Percentiles rank a stretch among this genome's conserved stretches.
phyloP scores from a whole-genome alignment of 1,140 invertebrate species.

The Achroia grisella region DNA sequence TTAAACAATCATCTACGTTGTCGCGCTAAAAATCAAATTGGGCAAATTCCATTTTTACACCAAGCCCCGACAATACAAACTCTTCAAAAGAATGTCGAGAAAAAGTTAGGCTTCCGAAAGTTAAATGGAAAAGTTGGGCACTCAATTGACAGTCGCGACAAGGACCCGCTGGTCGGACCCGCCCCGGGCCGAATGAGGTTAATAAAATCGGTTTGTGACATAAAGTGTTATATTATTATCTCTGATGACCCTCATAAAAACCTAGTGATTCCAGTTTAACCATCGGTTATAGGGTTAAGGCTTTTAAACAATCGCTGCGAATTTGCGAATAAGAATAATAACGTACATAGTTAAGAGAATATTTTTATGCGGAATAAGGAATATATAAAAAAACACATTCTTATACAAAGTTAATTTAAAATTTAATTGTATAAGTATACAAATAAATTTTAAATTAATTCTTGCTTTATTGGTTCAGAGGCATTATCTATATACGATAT shows the following conservation, averaged over 20 bases:
- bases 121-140: slow-evolving; percentile 39
- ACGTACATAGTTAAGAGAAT: no score
- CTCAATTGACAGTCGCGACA: slow-evolving; percentile 55
- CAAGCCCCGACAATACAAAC: slow-evolving; percentile 32
- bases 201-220: slow-evolving; percentile 32
- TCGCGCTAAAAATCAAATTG: slow-evolving; percentile 2
- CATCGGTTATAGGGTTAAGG: background rate
- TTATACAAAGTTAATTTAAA: no score
- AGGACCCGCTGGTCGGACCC: slow-evolving; percentile 19
- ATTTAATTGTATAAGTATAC: no score
- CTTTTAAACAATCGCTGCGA: no score
- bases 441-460: no score
- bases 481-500: no score
- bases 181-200: slow-evolving; percentile 23
- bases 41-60: slow-evolving; percentile 34
- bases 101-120: slow-evolving; percentile 38
- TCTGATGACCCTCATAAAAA: slow-evolving; percentile 17
- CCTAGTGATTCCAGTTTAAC: background rate
- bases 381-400: no score
- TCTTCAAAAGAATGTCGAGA: slow-evolving; percentile 47
- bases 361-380: no score
- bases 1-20: slow-evolving; percentile 2
- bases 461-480: no score
- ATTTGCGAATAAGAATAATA: no score
- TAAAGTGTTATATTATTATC: slow-evolving; percentile 18